A percentile compares a stretch with the other conserved stretches of the same genome.
Conservation (phyloP, 2,797 vertebrate species). For the Enteromius fasciolatus region DNA sequence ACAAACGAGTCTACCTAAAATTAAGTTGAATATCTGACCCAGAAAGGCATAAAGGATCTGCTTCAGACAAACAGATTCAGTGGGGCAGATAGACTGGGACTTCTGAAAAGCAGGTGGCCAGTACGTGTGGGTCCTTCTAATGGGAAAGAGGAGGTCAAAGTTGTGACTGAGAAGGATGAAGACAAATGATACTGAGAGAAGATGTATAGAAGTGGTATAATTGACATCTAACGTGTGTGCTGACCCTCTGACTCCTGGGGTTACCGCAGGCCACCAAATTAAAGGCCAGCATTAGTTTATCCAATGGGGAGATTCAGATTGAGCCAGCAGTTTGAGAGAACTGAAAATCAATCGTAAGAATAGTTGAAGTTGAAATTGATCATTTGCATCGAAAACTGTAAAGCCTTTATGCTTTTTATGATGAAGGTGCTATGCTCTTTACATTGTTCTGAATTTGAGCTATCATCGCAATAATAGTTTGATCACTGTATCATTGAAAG, state of each 20-base stretch:
- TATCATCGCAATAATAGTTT: not conserved
- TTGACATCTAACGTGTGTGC: slow-evolving; percentile 77
- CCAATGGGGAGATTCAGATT: slow-evolving; percentile 47
- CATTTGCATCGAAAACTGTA: not conserved
- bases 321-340: slow-evolving; percentile 9
- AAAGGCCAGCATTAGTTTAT: slow-evolving; percentile 55
- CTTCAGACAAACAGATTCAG: slow-evolving; percentile 13
- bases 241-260: slow-evolving; percentile 74
- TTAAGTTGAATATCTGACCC: slow-evolving; percentile 2
- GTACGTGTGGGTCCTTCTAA: slow-evolving; percentile 64
- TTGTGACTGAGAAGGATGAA: slow-evolving; percentile 76
- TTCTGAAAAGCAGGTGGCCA: slow-evolving; percentile 47
- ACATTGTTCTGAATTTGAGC: not conserved
- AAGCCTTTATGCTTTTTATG: not conserved
- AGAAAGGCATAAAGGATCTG: not conserved
- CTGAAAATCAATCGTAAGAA: slow-evolving; percentile 38
- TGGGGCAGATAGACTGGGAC: slow-evolving; percentile 42
- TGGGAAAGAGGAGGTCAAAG: slow-evolving; percentile 72
- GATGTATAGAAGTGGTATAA: slow-evolving; percentile 75
- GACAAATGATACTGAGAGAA: slow-evolving; percentile 76
- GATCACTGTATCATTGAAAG: not conserved
- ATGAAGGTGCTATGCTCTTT: not conserved
- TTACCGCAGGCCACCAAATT: slow-evolving; percentile 66
- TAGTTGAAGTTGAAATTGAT: slow-evolving; percentile 19
- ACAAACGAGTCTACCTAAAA: not conserved